phyloP scores from a whole-genome alignment of 1,140 invertebrate species.

The Antheraea pernyi region DNA sequence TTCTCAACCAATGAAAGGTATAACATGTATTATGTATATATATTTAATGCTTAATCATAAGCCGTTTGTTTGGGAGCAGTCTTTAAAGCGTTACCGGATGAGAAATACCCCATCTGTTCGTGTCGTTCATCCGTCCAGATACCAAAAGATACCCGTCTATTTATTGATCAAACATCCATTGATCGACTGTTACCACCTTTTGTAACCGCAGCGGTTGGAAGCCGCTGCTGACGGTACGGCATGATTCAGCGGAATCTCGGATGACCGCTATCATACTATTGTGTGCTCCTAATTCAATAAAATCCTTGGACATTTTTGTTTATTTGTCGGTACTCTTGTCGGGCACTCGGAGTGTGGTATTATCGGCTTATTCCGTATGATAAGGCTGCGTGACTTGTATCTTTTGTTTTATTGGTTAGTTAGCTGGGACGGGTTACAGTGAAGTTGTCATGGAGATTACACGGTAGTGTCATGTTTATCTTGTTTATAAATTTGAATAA shows the following conservation, averaged over 20 bases:
- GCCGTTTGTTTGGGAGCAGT: neutral
- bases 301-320: slow-evolving; percentile 74
- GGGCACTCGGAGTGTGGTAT: slow-evolving; percentile 47
- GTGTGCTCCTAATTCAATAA: slow-evolving; percentile 77
- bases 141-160: slow-evolving; percentile 39
- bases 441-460: slow-evolving; percentile 24
- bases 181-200: slow-evolving; percentile 74
- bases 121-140: neutral
- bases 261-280: slow-evolving; percentile 49
- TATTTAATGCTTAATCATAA: neutral
- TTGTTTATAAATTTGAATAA: neutral
- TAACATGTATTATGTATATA: too few species aligned
- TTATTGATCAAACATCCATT: slow-evolving; percentile 73
- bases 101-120: neutral
- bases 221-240: slow-evolving; percentile 34
- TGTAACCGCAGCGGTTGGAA: slow-evolving; percentile 52
- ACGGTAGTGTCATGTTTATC: slow-evolving; percentile 1
- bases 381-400: slow-evolving; percentile 46
- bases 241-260: slow-evolving; percentile 54
- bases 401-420: slow-evolving; percentile 50
- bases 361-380: slow-evolving; percentile 56
- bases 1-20: too few species aligned
- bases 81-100: neutral
- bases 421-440: slow-evolving; percentile 18
- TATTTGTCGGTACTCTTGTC: slow-evolving; percentile 69